Conservation (phyloP, 2,888 invertebrate species). For the Drosophila mayaguana region DNA sequence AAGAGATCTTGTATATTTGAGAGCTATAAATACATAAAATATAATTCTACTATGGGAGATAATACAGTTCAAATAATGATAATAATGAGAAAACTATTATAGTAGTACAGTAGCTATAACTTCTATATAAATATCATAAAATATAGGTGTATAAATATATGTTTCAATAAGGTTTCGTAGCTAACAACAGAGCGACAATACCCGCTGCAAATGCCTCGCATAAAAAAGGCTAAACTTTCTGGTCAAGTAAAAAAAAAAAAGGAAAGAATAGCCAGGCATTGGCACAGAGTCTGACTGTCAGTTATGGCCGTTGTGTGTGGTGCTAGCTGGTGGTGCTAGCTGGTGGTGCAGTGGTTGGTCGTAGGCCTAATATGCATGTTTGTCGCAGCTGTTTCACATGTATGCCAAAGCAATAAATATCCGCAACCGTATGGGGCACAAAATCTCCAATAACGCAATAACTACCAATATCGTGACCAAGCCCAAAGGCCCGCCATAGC, state of each 20-base stretch:
- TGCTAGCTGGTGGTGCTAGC: neutral
- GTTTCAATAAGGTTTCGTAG: neutral
- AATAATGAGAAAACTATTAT: neutral
- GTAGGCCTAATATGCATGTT: slow-evolving; percentile 76
- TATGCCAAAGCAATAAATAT: slow-evolving; percentile 82
- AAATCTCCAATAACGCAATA: slow-evolving; percentile 82
- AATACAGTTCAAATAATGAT: neutral
- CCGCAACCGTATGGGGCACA: slow-evolving; percentile 57
- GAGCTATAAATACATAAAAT: neutral
- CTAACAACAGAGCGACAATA: neutral
- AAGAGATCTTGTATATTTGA: neutral
- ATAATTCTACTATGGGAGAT: neutral
- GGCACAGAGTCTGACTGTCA: slow-evolving; percentile 30
- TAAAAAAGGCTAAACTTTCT: slow-evolving; percentile 1
- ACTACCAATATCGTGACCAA: slow-evolving; percentile 74
- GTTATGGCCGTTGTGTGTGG: slow-evolving; percentile 48
- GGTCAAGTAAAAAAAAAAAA: slow-evolving; percentile 15
- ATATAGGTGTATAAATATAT: neutral
- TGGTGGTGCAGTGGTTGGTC: slow-evolving; percentile 28
- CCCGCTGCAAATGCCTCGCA: neutral
- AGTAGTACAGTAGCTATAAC: neutral
- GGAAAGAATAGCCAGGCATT: slow-evolving; percentile 6
- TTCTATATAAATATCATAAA: neutral
- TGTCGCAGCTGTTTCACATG: slow-evolving; percentile 79
- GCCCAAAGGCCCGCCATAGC: slow-evolving; percentile 49